Evolutionary conservation across 2,797 vertebrate genomes (phyloP), one percentile per base, ranked within the genome.

Genomic region (Remorina albescens): DNA sequence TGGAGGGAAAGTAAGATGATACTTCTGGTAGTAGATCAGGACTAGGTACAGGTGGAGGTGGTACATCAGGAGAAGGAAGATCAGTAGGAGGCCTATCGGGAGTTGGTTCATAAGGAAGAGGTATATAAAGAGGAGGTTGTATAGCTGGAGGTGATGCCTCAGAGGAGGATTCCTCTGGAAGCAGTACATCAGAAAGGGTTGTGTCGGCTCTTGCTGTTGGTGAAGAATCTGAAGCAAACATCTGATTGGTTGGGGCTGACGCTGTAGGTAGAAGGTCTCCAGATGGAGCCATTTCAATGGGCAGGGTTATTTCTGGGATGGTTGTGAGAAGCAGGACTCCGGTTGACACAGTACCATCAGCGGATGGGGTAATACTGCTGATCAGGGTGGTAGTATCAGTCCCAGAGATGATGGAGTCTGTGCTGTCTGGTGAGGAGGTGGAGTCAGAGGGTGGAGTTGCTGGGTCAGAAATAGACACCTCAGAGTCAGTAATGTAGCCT

Each of bases 391-490:
- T 54, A 54, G 41, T 58, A 57, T 15, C 57, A 65, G 50, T 84
- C 58, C 42, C 58, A 55, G 63, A 63, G 57, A 46, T 30, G 36
- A 7, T 2, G 19, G 61, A 53, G 82, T 83, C 79, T 79, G 78
- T 67, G 63, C 25, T 72, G 59, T 80, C 78, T 64, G 54, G 26
- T 83, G 71, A 71, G 32, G 63, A 68, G 62, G 58, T 72, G 74
- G 73, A 57, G 69, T 87, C 81, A 82, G 42, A 62, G 15, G 74
- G 47, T 0, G 30, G 26, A 78, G 81, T 86, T 71, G 80, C 71
- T 80, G 73, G 59, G 80, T 84, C 80, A 78, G 67, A 87, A 73
- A 61, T 57, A 69, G 73, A 86, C 55, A 74, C 69, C 44, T 71
- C 50, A 65, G 57, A 60, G 72, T 87, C 78, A 80, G 54, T 44